These are phyloP conservation scores for Pygocentrus nattereri DNA, from an alignment of 2,797 vertebrate species.

Conservation along the genomic window DNA sequence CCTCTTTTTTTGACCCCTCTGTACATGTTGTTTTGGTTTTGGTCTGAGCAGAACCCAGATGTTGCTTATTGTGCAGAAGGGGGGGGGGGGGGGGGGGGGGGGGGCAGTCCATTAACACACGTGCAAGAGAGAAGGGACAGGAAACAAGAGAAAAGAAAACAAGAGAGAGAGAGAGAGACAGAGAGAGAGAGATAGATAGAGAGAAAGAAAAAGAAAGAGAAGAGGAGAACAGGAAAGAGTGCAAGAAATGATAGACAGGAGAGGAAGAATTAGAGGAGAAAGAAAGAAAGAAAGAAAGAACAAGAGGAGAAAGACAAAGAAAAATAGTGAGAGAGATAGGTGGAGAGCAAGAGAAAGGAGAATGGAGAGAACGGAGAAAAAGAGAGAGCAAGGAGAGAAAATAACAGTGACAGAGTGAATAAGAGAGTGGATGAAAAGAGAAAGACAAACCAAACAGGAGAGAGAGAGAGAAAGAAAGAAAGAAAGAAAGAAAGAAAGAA, in stretches of 20 bases:
- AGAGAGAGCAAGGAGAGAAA: too few species aligned
- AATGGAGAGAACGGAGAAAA: background rate
- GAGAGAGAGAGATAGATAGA: slow-evolving; percentile 41
- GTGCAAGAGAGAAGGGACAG: slow-evolving; percentile 26
- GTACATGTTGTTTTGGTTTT: slow-evolving; percentile 76
- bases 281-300: background rate
- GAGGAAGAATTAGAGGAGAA: background rate
- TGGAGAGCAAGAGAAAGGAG: background rate
- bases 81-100: slow-evolving; percentile 62
- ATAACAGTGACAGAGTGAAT: background rate
- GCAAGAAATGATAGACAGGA: background rate
- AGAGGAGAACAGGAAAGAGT: background rate
- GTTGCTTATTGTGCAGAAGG: slow-evolving; percentile 80
- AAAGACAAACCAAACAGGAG: too few species aligned
- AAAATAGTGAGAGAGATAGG: too few species aligned
- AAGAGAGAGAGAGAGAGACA: slow-evolving; percentile 17
- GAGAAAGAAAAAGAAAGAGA: background rate
- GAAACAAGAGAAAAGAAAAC: slow-evolving; percentile 35
- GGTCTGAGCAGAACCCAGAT: slow-evolving; percentile 83
- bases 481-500: background rate
- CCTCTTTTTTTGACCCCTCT: slow-evolving; percentile 30
- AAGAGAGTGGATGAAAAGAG: background rate
- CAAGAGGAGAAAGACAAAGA: background rate
- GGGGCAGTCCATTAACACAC: slow-evolving; percentile 49
- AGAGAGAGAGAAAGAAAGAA: slow-evolving; percentile 16